Percentiles rank a stretch among this genome's conserved stretches.
These are phyloP conservation scores for Axinella damicornis DNA, from an alignment of 37 sponge, comb jelly and placozoan genomes.

Conservation along the genomic window DNA sequence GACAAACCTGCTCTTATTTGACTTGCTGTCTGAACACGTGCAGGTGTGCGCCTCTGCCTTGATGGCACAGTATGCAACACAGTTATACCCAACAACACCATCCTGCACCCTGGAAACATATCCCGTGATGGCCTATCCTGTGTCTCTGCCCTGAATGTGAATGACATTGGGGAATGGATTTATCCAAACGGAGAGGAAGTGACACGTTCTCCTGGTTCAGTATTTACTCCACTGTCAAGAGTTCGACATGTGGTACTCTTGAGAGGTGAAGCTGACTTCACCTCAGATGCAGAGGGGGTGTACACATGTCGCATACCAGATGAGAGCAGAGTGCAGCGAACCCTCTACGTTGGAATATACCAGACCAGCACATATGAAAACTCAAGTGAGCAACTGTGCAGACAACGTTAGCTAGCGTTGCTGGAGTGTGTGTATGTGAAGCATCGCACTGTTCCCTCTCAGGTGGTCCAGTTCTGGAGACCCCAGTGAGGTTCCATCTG, in stretches of 20 bases:
- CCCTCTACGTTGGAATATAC: slow-evolving; percentile 41
- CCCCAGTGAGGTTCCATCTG: slow-evolving; percentile 39
- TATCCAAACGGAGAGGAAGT: neutral
- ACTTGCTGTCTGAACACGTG: too few relatives aligned
- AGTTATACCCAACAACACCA: too few relatives aligned
- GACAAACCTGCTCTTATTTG: too few relatives aligned
- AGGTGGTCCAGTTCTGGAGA: slow-evolving; percentile 40
- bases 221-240: neutral
- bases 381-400: slow-evolving; percentile 10
- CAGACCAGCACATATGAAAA: neutral
- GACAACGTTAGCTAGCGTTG: neutral
- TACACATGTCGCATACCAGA: slow-evolving; percentile 45
- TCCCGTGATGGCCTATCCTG: too few relatives aligned
- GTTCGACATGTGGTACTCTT: neutral
- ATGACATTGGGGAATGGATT: neutral
- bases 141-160: neutral
- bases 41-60: too few relatives aligned
- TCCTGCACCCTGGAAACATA: too few relatives aligned
- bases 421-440: neutral
- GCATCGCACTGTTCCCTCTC: neutral
- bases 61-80: too few relatives aligned
- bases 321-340: slow-evolving; percentile 1
- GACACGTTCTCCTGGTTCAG: neutral
- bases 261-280: neutral
- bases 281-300: slow-evolving; percentile 14